A percentile compares a stretch with the other conserved stretches of the same genome.
Conservation (phyloP, 2,113 vertebrate species). For the Mus pahari region DNA sequence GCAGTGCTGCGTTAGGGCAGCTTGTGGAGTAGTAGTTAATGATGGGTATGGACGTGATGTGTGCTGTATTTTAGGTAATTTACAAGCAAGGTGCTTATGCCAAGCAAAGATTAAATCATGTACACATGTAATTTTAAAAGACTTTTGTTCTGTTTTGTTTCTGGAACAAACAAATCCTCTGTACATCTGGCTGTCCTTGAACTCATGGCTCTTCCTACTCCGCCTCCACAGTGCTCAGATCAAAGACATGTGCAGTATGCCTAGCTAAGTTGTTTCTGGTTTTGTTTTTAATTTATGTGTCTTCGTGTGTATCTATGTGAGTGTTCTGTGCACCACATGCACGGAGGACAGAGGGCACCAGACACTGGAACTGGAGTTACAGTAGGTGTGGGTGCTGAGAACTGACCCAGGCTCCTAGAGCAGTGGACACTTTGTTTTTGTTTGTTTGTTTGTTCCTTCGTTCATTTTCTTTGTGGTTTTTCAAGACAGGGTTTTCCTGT, state of each 20-base stretch:
- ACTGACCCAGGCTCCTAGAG: not conserved
- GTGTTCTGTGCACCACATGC: not conserved
- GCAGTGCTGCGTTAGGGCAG: not conserved
- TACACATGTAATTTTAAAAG: not conserved
- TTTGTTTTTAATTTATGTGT: not conserved
- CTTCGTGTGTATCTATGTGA: not conserved
- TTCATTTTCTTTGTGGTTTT: not conserved
- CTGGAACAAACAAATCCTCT: not conserved
- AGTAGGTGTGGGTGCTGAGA: not conserved
- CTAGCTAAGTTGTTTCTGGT: not conserved
- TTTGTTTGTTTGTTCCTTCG: slow-evolving; percentile 64
- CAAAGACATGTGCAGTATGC: not conserved
- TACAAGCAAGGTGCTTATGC: slow-evolving; percentile 3
- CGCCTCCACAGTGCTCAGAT: not conserved
- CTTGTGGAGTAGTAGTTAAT: not conserved
- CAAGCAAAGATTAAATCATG: slow-evolving; percentile 20
- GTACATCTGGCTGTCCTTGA: not conserved
- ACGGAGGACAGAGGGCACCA: not conserved
- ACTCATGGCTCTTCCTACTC: too few species aligned
- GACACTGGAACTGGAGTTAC: not conserved
- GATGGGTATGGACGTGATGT: not conserved
- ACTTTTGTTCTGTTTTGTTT: not conserved
- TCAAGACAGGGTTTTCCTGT: not conserved
- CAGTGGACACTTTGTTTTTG: slow-evolving; percentile 46
- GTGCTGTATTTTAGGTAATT: not conserved